A percentile compares a stretch with the other conserved stretches of the same genome.
Evolutionary conservation across 2,888 invertebrate genomes (phyloP).

Genomic region (Diaperis boleti): DNA sequence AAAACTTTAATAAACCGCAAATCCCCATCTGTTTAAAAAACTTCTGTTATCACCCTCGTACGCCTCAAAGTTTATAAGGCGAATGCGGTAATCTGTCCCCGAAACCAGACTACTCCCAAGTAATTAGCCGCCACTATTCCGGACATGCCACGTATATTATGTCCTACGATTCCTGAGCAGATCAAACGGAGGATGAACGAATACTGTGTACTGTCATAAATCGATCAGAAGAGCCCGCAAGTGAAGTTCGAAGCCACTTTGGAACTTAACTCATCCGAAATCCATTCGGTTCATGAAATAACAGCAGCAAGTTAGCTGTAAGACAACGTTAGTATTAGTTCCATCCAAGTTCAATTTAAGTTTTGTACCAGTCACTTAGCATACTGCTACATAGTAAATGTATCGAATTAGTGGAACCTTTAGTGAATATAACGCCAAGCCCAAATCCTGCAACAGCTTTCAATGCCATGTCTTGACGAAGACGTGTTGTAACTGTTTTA

Average conservation of each 20-base stretch:
- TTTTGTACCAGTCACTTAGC: slow-evolving; percentile 42
- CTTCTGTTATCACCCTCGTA: too few species aligned
- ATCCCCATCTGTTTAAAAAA: too few species aligned
- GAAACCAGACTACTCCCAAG: slow-evolving; percentile 9
- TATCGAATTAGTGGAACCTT: slow-evolving; percentile 37
- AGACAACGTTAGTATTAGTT: slow-evolving; percentile 38
- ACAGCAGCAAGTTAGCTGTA: slow-evolving; percentile 24
- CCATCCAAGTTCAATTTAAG: slow-evolving; percentile 43
- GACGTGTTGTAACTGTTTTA: slow-evolving; percentile 14
- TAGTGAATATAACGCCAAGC: slow-evolving; percentile 11
- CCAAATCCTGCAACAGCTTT: slow-evolving; percentile 22
- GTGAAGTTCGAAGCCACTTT: slow-evolving; percentile 32
- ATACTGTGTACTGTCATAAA: slow-evolving; percentile 26
- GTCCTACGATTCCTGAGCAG: slow-evolving; percentile 8
- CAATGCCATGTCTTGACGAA: slow-evolving; percentile 11
- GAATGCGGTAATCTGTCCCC: too few species aligned
- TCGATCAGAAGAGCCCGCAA: slow-evolving; percentile 24
- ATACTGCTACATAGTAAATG: slow-evolving; percentile 36
- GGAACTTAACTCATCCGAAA: slow-evolving; percentile 36
- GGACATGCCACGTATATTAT: slow-evolving; percentile 15
- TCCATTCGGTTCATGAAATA: slow-evolving; percentile 33
- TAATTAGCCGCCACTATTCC: slow-evolving; percentile 25
- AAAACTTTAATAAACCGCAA: too few species aligned
- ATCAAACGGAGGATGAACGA: slow-evolving; percentile 14
- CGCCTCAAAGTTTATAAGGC: too few species aligned